Conservation (phyloP, 2,888 invertebrate genomes). For the Prosapia bicincta region DNA sequence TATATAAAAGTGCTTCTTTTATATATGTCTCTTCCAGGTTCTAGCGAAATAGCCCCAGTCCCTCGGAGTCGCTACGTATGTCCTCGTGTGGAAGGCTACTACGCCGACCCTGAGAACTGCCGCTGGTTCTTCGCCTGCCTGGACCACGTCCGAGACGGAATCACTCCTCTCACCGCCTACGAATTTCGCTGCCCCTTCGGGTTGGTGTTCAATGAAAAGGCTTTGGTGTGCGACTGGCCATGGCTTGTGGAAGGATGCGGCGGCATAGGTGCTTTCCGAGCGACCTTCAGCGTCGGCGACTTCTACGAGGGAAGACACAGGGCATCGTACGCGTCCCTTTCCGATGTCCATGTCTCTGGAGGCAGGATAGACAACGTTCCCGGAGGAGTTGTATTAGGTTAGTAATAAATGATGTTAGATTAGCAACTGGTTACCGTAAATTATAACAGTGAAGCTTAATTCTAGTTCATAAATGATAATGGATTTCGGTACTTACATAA, state of each 20-base stretch:
- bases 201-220: constrained; percentile 68
- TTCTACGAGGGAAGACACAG: constrained; percentile 41
- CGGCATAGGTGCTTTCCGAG: constrained; percentile 48
- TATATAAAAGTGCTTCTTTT: too few species aligned
- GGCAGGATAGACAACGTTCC: constrained; percentile 40
- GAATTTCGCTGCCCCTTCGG: constrained; percentile 81
- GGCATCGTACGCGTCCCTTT: constrained; percentile 42
- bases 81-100: constrained; percentile 63
- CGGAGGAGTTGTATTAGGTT: constrained; percentile 40
- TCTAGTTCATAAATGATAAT: not conserved
- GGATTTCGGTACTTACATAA: too few species aligned
- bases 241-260: constrained; percentile 68
- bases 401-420: constrained; percentile 2
- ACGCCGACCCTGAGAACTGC: constrained; percentile 76
- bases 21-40: constrained; percentile 40
- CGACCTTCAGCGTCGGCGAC: constrained; percentile 40
- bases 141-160: constrained; percentile 55
- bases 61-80: constrained; percentile 64
- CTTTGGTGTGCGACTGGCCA: constrained; percentile 73
- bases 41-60: constrained; percentile 73
- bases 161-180: constrained; percentile 56
- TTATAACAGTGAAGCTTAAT: too few species aligned
- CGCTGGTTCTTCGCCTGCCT: constrained; percentile 81
- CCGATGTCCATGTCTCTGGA: constrained; percentile 44
- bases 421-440: too few species aligned